These are phyloP conservation scores for Prionace glauca DNA, from an alignment of 2,797 vertebrate genomes.

Conservation along the genomic window DNA sequence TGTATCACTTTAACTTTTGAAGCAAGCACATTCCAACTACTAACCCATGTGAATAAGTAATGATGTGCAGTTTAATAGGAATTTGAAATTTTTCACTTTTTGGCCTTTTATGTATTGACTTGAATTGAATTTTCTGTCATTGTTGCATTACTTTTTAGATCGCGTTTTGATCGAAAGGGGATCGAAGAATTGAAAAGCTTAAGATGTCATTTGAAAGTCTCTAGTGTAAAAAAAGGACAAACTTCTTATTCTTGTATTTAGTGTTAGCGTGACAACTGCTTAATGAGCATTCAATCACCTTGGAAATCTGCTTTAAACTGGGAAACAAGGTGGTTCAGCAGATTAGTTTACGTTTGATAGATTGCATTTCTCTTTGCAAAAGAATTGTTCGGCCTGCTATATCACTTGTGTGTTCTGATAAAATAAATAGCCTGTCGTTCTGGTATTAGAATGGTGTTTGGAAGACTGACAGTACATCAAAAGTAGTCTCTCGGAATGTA, in stretches of 20 bases:
- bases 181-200: constrained; percentile 33
- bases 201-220: constrained; percentile 24
- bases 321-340: constrained; percentile 12
- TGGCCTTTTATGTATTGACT: not conserved
- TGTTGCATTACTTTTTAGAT: not conserved
- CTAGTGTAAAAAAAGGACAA: constrained; percentile 42
- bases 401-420: constrained; percentile 44
- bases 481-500: constrained; percentile 36
- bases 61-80: not conserved
- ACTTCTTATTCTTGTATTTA: constrained; percentile 41
- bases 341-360: constrained; percentile 34
- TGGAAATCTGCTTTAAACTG: constrained; percentile 23
- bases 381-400: constrained; percentile 48
- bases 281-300: constrained; percentile 37
- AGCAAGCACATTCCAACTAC: not conserved
- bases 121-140: not conserved
- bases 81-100: not conserved
- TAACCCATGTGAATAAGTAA: not conserved
- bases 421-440: constrained; percentile 47
- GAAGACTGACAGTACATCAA: constrained; percentile 48
- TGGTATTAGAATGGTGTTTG: not conserved
- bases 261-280: constrained; percentile 40
- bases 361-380: constrained; percentile 40
- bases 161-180: not conserved
- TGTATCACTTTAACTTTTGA: not conserved